These are phyloP conservation scores for Adelosebastes latens DNA, from an alignment of 2,797 vertebrate species.

Conservation along the genomic window DNA sequence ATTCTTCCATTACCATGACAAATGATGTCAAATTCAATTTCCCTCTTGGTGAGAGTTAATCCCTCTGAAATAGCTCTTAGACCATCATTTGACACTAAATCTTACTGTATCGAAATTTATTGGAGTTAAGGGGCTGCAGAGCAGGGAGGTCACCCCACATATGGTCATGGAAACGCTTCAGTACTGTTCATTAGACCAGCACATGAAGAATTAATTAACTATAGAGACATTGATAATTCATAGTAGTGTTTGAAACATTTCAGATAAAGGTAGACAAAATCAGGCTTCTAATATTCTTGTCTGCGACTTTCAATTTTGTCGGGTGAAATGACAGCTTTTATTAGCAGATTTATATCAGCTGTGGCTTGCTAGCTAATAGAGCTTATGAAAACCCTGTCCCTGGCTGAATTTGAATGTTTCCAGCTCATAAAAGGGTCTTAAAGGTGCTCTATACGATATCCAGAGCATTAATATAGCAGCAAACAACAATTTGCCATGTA, in stretches of 20 bases:
- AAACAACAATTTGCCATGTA: too few relatives aligned
- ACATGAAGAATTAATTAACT: neutral
- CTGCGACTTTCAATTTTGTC: neutral
- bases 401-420: neutral
- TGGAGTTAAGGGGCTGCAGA: neutral
- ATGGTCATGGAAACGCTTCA: neutral
- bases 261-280: neutral
- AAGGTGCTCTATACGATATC: neutral
- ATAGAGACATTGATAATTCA: neutral
- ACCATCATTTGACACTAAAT: neutral
- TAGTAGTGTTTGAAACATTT: neutral
- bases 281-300: neutral
- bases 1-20: neutral
- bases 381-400: neutral
- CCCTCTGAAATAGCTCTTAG: neutral
- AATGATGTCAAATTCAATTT: constrained; percentile 21
- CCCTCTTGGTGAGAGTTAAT: neutral
- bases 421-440: neutral
- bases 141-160: neutral
- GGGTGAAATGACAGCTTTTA: neutral
- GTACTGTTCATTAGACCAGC: neutral
- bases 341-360: neutral
- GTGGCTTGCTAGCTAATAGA: neutral
- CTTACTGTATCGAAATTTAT: neutral
- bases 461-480: too few relatives aligned